Evolutionary conservation across 2,888 invertebrate genomes (phyloP).

Genomic region (Desoria tigrina): DNA sequence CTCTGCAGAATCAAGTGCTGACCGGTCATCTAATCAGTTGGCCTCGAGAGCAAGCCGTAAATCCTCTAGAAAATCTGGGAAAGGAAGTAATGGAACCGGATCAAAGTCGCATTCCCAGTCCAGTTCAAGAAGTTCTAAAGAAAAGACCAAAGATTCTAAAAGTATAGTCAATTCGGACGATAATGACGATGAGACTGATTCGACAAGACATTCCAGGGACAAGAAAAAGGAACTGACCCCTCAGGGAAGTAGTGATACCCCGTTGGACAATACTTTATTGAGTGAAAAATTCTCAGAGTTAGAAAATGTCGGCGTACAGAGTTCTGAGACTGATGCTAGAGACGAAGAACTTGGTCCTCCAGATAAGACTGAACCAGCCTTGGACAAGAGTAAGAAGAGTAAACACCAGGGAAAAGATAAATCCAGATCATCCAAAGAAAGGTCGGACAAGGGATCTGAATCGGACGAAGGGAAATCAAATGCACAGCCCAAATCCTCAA

Average conservation of each 20-base stretch:
- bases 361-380: not conserved
- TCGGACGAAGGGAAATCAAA: not conserved
- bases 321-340: constrained; percentile 39
- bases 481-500: not conserved
- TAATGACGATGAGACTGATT: constrained; percentile 13
- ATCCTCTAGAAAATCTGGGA: constrained; percentile 33
- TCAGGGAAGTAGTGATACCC: constrained; percentile 39
- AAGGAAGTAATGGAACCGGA: constrained; percentile 15
- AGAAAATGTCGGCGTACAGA: constrained; percentile 41
- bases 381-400: too few relatives aligned
- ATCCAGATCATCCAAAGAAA: not conserved
- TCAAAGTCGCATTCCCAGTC: constrained; percentile 22
- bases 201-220: not conserved
- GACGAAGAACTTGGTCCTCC: constrained; percentile 34
- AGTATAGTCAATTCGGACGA: constrained; percentile 25
- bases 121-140: constrained; percentile 56
- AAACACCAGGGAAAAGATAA: constrained; percentile 25
- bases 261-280: constrained; percentile 37
- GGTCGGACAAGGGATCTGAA: constrained; percentile 11
- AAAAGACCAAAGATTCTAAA: constrained; percentile 62
- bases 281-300: constrained; percentile 42
- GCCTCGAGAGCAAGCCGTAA: constrained; percentile 32
- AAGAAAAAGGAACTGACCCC: constrained; percentile 13
- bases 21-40: constrained; percentile 15
- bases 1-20: constrained; percentile 25